Percentiles rank a stretch among this genome's conserved stretches.
Evolutionary conservation across 2,888 invertebrate genomes (phyloP).

Genomic region (Mycalesis mineus): DNA sequence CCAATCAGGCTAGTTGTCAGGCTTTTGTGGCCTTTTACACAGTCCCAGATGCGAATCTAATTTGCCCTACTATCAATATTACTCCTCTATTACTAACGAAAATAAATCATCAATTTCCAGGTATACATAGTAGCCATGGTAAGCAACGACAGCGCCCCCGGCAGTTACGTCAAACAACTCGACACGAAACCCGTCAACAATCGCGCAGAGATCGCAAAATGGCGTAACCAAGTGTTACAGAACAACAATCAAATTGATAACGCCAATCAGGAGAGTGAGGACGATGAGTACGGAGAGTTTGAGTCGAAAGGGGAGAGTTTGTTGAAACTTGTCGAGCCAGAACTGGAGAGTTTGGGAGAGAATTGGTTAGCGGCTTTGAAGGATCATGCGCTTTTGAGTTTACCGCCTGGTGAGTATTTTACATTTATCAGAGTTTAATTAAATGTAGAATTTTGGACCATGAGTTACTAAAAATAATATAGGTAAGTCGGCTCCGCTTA

Average conservation of each 20-base stretch:
- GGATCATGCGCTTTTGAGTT: slow-evolving; percentile 95
- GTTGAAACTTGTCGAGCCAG: slow-evolving; percentile 94
- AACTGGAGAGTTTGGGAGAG: slow-evolving; percentile 92
- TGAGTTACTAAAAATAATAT: too few relatives aligned
- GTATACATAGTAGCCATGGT: slow-evolving; percentile 97
- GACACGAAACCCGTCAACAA: slow-evolving; percentile 66
- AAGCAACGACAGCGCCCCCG: slow-evolving; percentile 83
- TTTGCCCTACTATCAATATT: too few relatives aligned
- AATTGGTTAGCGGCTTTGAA: slow-evolving; percentile 97
- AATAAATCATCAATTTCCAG: slow-evolving; percentile 45
- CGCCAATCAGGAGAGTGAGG: slow-evolving; percentile 44
- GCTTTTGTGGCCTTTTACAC: too few relatives aligned
- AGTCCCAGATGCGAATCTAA: too few relatives aligned
- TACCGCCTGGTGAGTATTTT: slow-evolving; percentile 83
- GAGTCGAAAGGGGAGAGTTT: slow-evolving; percentile 89
- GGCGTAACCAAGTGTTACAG: slow-evolving; percentile 58
- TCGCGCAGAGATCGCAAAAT: slow-evolving; percentile 58
- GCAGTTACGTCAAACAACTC: slow-evolving; percentile 75
- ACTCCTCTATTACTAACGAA: too few relatives aligned
- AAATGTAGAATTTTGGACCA: too few relatives aligned
- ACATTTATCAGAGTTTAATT: too few relatives aligned
- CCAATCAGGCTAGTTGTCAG: too few relatives aligned
- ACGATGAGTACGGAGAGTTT: slow-evolving; percentile 84
- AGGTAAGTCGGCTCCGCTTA: too few relatives aligned
- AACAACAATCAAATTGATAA: slow-evolving; percentile 60